Evolutionary conservation across 2,797 vertebrate genomes (phyloP).

Genomic region (Enteromius thamalakanensis): DNA sequence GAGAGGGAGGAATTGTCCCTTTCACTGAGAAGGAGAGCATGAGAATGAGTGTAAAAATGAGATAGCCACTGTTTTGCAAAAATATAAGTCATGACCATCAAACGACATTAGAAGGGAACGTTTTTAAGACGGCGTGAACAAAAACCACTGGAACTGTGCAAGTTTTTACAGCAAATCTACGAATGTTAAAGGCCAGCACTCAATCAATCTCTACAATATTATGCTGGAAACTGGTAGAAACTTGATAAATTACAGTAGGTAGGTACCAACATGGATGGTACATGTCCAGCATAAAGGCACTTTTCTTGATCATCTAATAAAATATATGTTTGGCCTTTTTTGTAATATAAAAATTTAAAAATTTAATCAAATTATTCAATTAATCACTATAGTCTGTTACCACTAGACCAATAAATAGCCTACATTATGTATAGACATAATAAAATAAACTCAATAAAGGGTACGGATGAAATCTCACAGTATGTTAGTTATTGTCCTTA

Average conservation of each 20-base stretch:
- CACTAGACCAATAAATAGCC: not conserved
- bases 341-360: not conserved
- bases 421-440: not conserved
- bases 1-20: not conserved
- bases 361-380: not conserved
- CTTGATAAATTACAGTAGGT: not conserved
- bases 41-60: not conserved
- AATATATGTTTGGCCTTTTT: not conserved
- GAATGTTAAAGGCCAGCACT: not conserved
- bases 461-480: not conserved
- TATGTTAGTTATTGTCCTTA: not conserved
- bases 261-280: not conserved
- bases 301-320: not conserved
- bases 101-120: not conserved
- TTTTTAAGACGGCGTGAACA: not conserved
- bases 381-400: not conserved
- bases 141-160: not conserved
- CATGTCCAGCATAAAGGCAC: not conserved
- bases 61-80: not conserved
- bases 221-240: not conserved
- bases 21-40: not conserved
- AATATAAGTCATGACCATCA: constrained; percentile 6
- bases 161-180: not conserved
- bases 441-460: not conserved
- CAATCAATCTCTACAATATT: not conserved